Conservation (phyloP, 2,113 vertebrate genomes). For the Apteryx mantelli region DNA sequence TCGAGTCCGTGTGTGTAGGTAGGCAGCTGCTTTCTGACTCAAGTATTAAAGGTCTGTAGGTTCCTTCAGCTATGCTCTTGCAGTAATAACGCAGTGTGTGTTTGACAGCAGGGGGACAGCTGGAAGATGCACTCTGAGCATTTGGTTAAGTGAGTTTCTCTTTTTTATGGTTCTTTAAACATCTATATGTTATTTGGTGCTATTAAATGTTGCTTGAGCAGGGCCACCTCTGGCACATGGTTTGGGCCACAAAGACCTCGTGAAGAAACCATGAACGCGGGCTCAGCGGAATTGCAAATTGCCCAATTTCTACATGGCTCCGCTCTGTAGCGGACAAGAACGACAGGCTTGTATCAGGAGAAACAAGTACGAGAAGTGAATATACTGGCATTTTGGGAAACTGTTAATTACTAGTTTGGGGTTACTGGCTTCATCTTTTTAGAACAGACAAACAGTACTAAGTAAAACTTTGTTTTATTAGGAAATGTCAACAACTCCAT, state of each 20-base stretch:
- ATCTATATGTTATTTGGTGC: not conserved
- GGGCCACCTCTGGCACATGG: not conserved
- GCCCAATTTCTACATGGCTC: rapidly evolving
- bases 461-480: constrained; percentile 4
- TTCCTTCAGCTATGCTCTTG: rapidly evolving
- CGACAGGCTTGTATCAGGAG: rapidly evolving
- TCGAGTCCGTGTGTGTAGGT: rapidly evolving
- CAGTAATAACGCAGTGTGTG: rapidly evolving
- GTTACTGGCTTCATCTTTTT: not conserved
- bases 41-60: rapidly evolving
- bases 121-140: rapidly evolving
- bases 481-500: not conserved
- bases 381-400: rapidly evolving
- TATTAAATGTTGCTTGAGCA: not conserved
- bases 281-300: not conserved
- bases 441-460: not conserved
- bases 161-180: not conserved
- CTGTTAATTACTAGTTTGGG: too few species aligned
- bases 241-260: not conserved
- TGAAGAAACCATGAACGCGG: rapidly evolving
- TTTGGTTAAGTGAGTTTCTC: not conserved
- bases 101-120: rapidly evolving
- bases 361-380: rapidly evolving
- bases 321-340: not conserved
- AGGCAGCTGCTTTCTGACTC: too few species aligned